Conservation (phyloP, 2,888 invertebrate species). For the Oscheius sp. region DNA sequence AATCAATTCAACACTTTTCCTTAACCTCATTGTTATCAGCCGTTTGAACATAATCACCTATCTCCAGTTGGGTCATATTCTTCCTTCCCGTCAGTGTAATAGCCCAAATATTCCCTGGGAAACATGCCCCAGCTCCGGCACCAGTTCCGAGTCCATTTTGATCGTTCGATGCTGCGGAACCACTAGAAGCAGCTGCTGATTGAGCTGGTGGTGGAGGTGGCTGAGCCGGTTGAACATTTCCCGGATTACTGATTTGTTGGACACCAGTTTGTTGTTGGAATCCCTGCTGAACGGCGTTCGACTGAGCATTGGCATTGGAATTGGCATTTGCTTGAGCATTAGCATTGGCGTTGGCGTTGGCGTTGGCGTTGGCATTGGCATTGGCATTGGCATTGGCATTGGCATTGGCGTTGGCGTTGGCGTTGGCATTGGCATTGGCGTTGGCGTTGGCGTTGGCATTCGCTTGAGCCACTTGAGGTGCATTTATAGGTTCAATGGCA, state of each 20-base stretch:
- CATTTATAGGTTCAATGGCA: background rate
- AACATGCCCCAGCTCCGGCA: slow-evolving; percentile 39
- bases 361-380: background rate
- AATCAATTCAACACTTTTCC: background rate
- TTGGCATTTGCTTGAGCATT: background rate
- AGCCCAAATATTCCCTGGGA: slow-evolving; percentile 46
- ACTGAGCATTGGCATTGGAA: background rate
- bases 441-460: background rate
- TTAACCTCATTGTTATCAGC: slow-evolving; percentile 19
- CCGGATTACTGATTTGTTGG: background rate
- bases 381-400: background rate
- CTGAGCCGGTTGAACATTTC: background rate
- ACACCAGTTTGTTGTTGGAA: background rate
- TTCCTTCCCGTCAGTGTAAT: slow-evolving; percentile 45
- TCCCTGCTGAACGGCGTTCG: background rate
- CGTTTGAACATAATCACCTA: slow-evolving; percentile 47
- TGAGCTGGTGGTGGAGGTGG: slow-evolving; percentile 4
- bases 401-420: background rate
- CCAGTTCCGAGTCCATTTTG: background rate
- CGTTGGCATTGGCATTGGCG: background rate
- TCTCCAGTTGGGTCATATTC: slow-evolving; percentile 42
- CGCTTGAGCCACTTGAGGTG: background rate
- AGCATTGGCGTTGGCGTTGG: background rate
- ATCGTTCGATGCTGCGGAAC: background rate
- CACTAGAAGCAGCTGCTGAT: background rate